A percentile compares a stretch with the other conserved stretches of the same genome.
phyloP scores from a whole-genome alignment of 2,113 vertebrate genomes.

The Butorides virescens region DNA sequence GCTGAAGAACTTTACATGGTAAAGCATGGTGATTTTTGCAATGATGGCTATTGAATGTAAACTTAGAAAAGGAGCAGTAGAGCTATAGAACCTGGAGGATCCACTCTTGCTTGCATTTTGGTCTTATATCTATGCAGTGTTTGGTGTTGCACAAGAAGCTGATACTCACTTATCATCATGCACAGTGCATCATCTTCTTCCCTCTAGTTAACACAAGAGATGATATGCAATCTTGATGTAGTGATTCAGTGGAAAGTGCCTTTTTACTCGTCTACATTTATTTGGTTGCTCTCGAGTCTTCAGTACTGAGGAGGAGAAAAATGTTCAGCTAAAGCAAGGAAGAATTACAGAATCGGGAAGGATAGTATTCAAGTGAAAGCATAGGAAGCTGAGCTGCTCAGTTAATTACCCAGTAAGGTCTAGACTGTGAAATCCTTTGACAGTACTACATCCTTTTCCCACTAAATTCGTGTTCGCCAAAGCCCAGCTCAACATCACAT shows the following conservation, averaged over 20 bases:
- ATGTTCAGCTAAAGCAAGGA: neutral
- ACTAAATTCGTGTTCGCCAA: slow-evolving; percentile 37
- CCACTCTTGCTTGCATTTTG: neutral
- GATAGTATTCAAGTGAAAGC: neutral
- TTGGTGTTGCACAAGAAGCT: neutral
- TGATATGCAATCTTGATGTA: neutral
- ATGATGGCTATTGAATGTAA: neutral
- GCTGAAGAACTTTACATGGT: neutral
- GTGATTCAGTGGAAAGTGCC: neutral
- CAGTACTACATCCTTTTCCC: slow-evolving; percentile 31
- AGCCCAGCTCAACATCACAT: neutral
- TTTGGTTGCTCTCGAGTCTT: neutral
- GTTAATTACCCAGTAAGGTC: slow-evolving; percentile 20
- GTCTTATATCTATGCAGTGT: neutral
- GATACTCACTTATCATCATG: neutral
- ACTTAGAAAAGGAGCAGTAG: neutral
- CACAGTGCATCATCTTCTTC: neutral
- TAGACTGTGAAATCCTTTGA: slow-evolving; percentile 44
- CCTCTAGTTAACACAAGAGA: neutral
- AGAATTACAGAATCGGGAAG: neutral
- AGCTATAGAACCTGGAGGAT: neutral
- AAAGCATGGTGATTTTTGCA: neutral
- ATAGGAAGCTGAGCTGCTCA: neutral
- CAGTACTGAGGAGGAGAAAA: neutral
- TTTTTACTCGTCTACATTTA: neutral